Evolutionary conservation across 2,888 invertebrate genomes (phyloP).

Genomic region (Drosophila ochracea): DNA sequence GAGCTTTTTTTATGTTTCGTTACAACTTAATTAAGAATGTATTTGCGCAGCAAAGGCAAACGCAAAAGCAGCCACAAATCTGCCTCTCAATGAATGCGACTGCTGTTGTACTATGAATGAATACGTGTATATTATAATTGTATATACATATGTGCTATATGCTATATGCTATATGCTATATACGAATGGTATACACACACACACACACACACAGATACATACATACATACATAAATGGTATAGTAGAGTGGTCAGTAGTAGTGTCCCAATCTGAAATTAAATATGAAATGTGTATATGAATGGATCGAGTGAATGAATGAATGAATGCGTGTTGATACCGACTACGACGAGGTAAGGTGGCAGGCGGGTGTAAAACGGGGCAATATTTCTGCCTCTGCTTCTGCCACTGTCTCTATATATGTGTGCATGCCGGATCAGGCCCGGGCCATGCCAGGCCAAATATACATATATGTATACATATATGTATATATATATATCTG

Average conservation of each 20-base stretch:
- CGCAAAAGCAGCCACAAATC: conserved; percentile 11
- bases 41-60: conserved; percentile 71
- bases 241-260: conserved; percentile 23
- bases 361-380: conserved; percentile 6
- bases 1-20: conserved; percentile 74
- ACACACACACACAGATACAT: background rate
- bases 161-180: background rate
- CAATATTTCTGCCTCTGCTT: conserved; percentile 12
- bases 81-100: conserved; percentile 52
- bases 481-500: conserved; percentile 37
- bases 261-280: conserved; percentile 30
- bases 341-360: conserved; percentile 10
- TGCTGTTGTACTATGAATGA: conserved; percentile 37
- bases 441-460: conserved; percentile 41
- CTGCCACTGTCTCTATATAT: conserved; percentile 9
- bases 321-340: conserved; percentile 26
- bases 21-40: conserved; percentile 78
- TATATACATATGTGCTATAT: no score
- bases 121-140: conserved; percentile 18
- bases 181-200: background rate
- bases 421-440: conserved; percentile 37
- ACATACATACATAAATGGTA: conserved; percentile 3
- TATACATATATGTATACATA: conserved; percentile 37
- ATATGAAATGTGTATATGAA: conserved; percentile 51
- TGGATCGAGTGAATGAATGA: conserved; percentile 38